phyloP scores from a whole-genome alignment of 2,797 vertebrate species.

The Vultur gryphus region DNA sequence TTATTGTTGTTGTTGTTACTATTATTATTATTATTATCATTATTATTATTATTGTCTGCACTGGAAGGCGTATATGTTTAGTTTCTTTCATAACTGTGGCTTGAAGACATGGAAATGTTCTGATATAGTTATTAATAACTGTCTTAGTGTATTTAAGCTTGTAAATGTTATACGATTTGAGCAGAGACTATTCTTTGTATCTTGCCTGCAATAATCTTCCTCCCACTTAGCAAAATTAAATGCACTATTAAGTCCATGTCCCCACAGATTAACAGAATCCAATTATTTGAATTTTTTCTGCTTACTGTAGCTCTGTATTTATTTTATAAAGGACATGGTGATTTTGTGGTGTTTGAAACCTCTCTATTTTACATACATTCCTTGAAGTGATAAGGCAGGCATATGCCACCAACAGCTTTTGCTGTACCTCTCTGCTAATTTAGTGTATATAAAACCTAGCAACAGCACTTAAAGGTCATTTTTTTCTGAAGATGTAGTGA shows the following conservation, averaged over 20 bases:
- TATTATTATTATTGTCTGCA: background rate
- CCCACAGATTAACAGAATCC: slow-evolving; percentile 45
- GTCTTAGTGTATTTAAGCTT: background rate
- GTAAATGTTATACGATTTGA: background rate
- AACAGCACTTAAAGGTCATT: background rate
- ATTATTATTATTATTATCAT: background rate
- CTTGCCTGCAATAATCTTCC: slow-evolving; percentile 38
- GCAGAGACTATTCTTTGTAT: slow-evolving; percentile 8
- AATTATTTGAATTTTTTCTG: slow-evolving; percentile 40
- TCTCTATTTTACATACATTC: background rate
- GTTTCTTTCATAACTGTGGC: background rate
- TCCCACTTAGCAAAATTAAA: slow-evolving; percentile 58
- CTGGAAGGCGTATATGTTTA: background rate
- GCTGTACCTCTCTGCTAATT: background rate
- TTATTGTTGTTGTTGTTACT: background rate
- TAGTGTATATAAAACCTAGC: background rate
- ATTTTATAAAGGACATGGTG: background rate
- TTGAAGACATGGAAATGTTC: background rate
- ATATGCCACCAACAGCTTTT: background rate
- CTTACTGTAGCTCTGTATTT: background rate
- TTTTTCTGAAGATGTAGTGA: background rate
- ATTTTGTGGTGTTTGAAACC: background rate
- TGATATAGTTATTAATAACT: background rate
- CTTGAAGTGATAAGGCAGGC: background rate
- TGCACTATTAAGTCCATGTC: slow-evolving; percentile 31